Conservation (phyloP, 2,113 vertebrate genomes). For the Loxodonta africana region DNA sequence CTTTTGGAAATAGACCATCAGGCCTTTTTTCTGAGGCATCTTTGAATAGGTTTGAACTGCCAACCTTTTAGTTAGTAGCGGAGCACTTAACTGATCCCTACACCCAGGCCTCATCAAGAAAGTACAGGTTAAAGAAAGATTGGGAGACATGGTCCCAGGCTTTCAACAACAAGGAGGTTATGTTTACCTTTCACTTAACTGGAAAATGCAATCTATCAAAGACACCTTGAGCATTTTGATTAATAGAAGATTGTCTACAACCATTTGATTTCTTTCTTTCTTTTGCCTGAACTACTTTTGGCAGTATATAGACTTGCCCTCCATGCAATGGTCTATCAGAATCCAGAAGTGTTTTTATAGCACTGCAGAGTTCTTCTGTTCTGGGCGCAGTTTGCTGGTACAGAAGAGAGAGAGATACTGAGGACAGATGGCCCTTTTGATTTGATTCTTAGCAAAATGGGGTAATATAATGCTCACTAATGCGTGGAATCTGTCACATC, state of each 20-base stretch:
- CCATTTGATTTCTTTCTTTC: not conserved
- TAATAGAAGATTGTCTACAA: not conserved
- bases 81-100: not conserved
- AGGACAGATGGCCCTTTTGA: constrained; percentile 62
- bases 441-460: constrained; percentile 60
- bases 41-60: not conserved
- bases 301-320: not conserved
- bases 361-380: not conserved
- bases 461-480: constrained; percentile 40
- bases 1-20: not conserved
- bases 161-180: not conserved
- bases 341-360: not conserved
- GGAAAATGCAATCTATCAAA: constrained; percentile 28
- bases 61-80: not conserved
- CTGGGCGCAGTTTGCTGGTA: not conserved
- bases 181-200: not conserved
- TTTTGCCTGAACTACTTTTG: constrained; percentile 5
- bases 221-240: not conserved
- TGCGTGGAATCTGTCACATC: constrained; percentile 48
- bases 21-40: no score
- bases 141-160: not conserved
- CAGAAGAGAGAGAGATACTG: constrained; percentile 25
- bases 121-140: not conserved
- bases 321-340: not conserved
- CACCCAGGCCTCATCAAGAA: not conserved